Percentiles rank a stretch among this genome's conserved stretches.
These are phyloP conservation scores for Rhinolophus sinicus DNA, from an alignment of 2,113 vertebrate species.

Conservation along the genomic window DNA sequence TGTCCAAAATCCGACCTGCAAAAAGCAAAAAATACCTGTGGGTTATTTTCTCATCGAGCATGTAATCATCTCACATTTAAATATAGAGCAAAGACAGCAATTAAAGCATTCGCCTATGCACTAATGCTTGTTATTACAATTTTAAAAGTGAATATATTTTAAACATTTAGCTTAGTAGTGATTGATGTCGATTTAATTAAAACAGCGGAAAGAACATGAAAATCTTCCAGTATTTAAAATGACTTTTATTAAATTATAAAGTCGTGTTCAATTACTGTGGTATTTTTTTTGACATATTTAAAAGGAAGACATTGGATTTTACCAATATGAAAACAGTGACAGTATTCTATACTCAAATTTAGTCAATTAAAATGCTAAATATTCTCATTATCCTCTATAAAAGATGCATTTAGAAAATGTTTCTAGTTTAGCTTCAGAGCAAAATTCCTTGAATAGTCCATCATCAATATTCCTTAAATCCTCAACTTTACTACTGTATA, in stretches of 20 bases:
- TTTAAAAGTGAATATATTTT: slow-evolving; percentile 15
- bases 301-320: background rate
- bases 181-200: background rate
- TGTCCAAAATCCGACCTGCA: slow-evolving; percentile 92
- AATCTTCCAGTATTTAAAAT: background rate
- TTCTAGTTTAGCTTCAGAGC: background rate
- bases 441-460: background rate
- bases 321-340: background rate
- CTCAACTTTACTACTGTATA: background rate
- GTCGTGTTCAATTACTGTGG: background rate
- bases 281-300: slow-evolving; percentile 29
- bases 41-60: background rate
- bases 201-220: background rate
- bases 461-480: background rate
- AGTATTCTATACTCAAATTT: slow-evolving; percentile 17
- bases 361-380: background rate
- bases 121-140: background rate
- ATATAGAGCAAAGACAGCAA: background rate
- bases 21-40: background rate
- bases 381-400: background rate
- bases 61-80: background rate
- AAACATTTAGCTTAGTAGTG: background rate
- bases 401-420: background rate
- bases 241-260: background rate
- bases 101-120: background rate